These are phyloP conservation scores for Ectemnius cavifrons DNA, from an alignment of 2,888 invertebrate genomes.

Conservation along the genomic window DNA sequence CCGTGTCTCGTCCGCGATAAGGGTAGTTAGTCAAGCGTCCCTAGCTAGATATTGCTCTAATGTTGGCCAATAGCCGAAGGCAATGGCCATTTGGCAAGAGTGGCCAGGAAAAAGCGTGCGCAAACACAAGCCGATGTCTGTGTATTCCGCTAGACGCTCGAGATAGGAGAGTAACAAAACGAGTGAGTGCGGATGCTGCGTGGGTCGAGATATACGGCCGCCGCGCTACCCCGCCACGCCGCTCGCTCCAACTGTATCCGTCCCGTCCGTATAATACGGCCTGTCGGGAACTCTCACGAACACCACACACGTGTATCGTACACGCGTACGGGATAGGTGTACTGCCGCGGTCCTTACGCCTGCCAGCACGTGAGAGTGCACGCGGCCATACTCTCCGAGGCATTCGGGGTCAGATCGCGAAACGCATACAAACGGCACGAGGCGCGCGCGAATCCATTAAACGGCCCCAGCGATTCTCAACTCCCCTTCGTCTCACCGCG, in stretches of 20 bases:
- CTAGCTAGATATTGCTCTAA: background rate
- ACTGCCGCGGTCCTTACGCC: no score
- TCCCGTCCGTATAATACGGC: no score
- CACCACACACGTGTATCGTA: no score
- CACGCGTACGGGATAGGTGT: no score
- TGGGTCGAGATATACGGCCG: conserved; percentile 49
- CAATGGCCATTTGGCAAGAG: conserved; percentile 16
- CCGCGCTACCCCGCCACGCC: conserved; percentile 21
- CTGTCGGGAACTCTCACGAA: no score
- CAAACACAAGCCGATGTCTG: conserved; percentile 16
- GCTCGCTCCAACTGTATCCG: background rate
- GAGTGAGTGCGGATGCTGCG: conserved; percentile 38
- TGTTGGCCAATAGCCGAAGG: background rate
- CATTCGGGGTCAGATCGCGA: conserved; percentile 18
- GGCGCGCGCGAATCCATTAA: background rate
- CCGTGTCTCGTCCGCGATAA: conserved; percentile 22
- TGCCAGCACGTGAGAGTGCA: conserved; percentile 9
- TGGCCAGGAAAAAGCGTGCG: conserved; percentile 17
- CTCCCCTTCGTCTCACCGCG: background rate
- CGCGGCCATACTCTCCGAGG: conserved; percentile 10
- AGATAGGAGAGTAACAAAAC: conserved; percentile 50
- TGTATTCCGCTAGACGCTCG: conserved; percentile 43
- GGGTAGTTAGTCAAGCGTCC: conserved; percentile 35
- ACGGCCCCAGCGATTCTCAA: conserved; percentile 1
- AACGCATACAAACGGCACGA: conserved; percentile 2